Evolutionary conservation across 2,888 invertebrate species (phyloP), one percentile per base, ranked within the genome.

Genomic region (Mesorhabditis belari): DNA sequence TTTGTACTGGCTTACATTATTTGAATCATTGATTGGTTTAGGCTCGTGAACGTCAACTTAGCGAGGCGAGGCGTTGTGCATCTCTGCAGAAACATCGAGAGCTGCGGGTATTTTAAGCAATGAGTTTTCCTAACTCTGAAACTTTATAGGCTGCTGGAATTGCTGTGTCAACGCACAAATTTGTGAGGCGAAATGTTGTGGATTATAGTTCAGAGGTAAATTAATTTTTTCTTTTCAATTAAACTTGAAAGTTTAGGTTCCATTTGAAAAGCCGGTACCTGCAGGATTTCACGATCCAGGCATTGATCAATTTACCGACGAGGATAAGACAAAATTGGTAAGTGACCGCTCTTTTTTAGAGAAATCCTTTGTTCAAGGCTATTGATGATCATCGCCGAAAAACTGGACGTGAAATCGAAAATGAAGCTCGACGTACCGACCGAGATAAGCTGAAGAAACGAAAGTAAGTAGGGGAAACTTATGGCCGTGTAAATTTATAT

Each of bases 81-180:
- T 92, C 96, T 0, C 82, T 99, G 58, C 98, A 98, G 83, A 99
- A 99, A 83, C 87, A 95, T n/a, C 85, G 98, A 49, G 98, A 99
- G 82, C 85, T 99, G 51, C 87, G 94, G 71, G 21, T 50, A 35
- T 35, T 9, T 35, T 35, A 9, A 35, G 44, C 44, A 17, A 17
- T 17, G 12, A n/a, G 12, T n/a, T 35, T 35, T 9, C 44, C n/a
- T 17, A n/a, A 35, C n/a, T 35, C 35, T 35, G 35, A 35, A 35
- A 35, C 12, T n/a, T 35, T 35, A 12, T 35, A 35, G 44, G 96
- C 96, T 65, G 98, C 98, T 23, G 98, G 98, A 4, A 95, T 99
- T 55, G 64, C 68, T 21, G 70, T 69, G 21, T 74, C 71, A 19
- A 81, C 81, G 76, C 72, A 65, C 53, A 66, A 66, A 52, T 67